Conservation (phyloP, 2,113 vertebrate species). For the Poicephalus meyeri region DNA sequence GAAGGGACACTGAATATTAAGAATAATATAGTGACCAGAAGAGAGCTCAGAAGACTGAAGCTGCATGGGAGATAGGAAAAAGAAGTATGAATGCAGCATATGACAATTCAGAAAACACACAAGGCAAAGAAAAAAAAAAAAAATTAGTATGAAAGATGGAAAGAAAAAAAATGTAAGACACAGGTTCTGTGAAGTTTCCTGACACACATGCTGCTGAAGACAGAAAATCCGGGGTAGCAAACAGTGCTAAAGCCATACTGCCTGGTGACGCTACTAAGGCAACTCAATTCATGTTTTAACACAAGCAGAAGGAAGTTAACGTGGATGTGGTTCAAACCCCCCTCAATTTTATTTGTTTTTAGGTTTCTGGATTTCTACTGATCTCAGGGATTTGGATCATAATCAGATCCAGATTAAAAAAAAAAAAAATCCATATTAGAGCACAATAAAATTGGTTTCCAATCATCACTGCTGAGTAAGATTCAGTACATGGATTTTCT, state of each 20-base stretch:
- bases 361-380: not conserved
- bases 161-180: not conserved
- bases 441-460: not conserved
- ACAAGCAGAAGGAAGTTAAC: not conserved
- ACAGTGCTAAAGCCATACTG: not conserved
- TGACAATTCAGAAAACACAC: not conserved
- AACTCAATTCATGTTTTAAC: not conserved
- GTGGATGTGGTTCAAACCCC: not conserved
- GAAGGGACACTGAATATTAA: not conserved
- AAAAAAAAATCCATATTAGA: not conserved
- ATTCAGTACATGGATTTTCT: not conserved
- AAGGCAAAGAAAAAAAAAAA: not conserved
- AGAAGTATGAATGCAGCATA: not conserved
- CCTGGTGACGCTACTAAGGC: not conserved
- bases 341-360: not conserved
- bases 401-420: not conserved
- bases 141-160: not conserved
- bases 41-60: not conserved
- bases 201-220: not conserved
- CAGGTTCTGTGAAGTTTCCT: not conserved
- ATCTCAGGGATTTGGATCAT: not conserved
- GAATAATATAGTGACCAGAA: not conserved
- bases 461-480: not conserved
- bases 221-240: not conserved
- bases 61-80: not conserved